Conservation (phyloP, 2,888 invertebrate species). For the Orchesella flavescens region DNA sequence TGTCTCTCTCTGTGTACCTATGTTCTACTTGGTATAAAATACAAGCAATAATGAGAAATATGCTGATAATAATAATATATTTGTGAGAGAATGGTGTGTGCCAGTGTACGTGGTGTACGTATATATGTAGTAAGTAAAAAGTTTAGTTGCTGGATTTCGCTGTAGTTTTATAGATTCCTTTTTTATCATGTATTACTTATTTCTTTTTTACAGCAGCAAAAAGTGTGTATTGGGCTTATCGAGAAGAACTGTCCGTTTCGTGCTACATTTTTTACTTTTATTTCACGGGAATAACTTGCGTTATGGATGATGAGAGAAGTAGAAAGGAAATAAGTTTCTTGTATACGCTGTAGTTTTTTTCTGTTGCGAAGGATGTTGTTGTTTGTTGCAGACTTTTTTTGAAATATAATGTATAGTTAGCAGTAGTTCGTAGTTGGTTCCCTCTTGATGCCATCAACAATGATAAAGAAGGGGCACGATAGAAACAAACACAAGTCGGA, state of each 20-base stretch:
- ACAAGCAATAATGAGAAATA: background rate
- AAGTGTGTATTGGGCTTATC: conserved; percentile 33
- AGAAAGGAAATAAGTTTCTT: background rate
- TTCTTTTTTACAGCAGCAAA: conserved; percentile 8
- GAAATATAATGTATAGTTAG: background rate
- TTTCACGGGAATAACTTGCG: background rate
- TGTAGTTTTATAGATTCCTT: background rate
- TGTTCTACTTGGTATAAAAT: background rate
- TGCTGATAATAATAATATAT: conserved; percentile 23
- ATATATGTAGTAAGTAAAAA: no score
- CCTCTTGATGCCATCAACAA: conserved; percentile 4
- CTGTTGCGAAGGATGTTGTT: background rate
- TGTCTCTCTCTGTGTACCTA: conserved; percentile 8
- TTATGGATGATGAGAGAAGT: conserved; percentile 35
- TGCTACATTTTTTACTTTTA: background rate
- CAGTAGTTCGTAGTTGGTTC: background rate
- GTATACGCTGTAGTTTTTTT: conserved; percentile 1
- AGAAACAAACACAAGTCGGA: conserved; percentile 28
- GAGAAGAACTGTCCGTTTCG: background rate
- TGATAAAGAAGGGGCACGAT: conserved; percentile 19
- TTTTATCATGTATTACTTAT: conserved; percentile 35
- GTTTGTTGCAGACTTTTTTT: background rate
- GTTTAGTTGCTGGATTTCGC: background rate
- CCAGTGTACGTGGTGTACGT: background rate
- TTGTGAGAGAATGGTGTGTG: background rate